Evolutionary conservation across 1,140 invertebrate genomes (phyloP).

Genomic region (Lucilia sericata): DNA sequence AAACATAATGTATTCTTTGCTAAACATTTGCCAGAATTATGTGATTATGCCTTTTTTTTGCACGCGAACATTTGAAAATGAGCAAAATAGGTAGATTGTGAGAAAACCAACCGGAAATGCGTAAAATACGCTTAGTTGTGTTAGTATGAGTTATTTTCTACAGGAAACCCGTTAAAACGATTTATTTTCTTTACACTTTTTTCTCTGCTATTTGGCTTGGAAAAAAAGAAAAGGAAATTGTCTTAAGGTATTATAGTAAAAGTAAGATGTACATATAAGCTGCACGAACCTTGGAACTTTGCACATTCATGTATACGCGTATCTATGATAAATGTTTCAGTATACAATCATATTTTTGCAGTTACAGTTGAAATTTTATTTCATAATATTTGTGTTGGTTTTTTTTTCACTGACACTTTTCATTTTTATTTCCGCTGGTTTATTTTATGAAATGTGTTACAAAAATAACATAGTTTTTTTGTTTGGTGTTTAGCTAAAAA

Average conservation of each 20-base stretch:
- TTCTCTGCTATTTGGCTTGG: not conserved
- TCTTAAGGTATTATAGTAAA: not conserved
- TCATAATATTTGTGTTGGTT: not conserved
- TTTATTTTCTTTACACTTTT: not conserved
- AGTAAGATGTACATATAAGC: not conserved
- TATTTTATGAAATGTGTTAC: conserved; percentile 33
- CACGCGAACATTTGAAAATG: not conserved
- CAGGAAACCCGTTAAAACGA: conserved; percentile 37
- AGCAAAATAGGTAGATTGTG: not conserved
- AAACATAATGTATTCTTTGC: not conserved
- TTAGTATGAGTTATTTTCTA: conserved; percentile 34
- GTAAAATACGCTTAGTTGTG: not conserved
- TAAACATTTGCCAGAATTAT: not conserved
- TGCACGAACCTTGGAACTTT: not conserved
- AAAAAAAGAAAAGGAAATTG: not conserved
- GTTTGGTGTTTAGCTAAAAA: not conserved
- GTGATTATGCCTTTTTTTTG: not conserved
- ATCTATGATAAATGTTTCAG: conserved; percentile 39
- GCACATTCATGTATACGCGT: conserved; percentile 2
- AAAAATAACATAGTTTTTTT: not conserved
- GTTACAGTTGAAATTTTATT: conserved; percentile 1
- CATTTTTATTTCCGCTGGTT: conserved; percentile 24
- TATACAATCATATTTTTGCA: conserved; percentile 25
- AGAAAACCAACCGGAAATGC: conserved; percentile 30
- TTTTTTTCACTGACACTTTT: conserved; percentile 36